Evolutionary conservation across 2,797 vertebrate species (phyloP), one percentile per base, ranked within the genome.

Genomic region (Arrhamphus sclerolepis): DNA sequence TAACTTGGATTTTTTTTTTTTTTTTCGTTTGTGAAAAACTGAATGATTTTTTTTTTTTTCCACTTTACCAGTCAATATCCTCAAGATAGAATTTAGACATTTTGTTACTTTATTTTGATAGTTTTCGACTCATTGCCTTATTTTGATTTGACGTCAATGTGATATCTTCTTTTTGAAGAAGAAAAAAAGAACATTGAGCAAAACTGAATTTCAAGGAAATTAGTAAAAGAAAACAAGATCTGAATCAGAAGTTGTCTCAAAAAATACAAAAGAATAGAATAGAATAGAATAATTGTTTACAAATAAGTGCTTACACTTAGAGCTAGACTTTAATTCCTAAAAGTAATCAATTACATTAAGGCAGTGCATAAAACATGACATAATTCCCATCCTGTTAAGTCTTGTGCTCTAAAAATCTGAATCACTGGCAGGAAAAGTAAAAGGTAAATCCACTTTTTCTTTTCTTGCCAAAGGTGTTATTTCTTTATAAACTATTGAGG

Each of bases 391-490:
- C n/a, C 1, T 40, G 26, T 42, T 20, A 1, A 7, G 24, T 60
- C 2, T 26, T 20, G 9, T 55, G 21, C 52, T 31, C 14, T 44
- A 13, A 60, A 53, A 50, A 42, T 62, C 3, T 75, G 56, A 72
- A 55, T 79, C 48, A 61, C 65, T 16, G 0, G 28, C 43, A 55
- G 18, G 8, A 29, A 9, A 29, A 29, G 29, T 29, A 7, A 29
- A 29, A 29, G 8, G 6, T 29, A 7, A 13, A 29, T n/a, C n/a
- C 1, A 39, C 61, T 42, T 21, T 54, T 19, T 46, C 1, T 19
- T 65, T 26, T 78, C 21, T 47, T 8, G 34, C n/a, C 10, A 47
- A 41, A 59, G 16, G 29, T 66, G 61, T 55, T 42, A 57, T 54
- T 61, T 50, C 54, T 56, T 56, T 31, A 58, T 41, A 6, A 68